Evolutionary conservation across 1,140 invertebrate species (phyloP), one percentile per base, ranked within the genome.

Genomic region (Drosophila parabipectinata): DNA sequence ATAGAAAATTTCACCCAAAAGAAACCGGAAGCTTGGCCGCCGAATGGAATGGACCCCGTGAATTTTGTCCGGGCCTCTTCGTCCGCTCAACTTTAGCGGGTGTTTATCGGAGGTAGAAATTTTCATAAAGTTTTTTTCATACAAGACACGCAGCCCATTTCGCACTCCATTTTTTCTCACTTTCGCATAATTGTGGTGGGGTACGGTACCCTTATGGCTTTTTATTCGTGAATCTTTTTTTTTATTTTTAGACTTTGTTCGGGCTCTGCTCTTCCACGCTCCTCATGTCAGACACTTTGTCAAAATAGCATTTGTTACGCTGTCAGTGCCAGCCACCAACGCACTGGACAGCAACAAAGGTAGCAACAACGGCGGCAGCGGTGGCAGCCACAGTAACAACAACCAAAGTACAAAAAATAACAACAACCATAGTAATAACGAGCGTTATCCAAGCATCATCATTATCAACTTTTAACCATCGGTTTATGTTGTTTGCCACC

Each of bases 401-500:
- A 59, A 39, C 37, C 50, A 41, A 8, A 39, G 54, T 10, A 30
- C 39, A 30, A 60, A 57, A 75, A 79, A 41, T 37, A 59, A 63
- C 62, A 72, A 28, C 61, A 84, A 60, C 60, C 81, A 77, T 66
- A 85, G 78, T 85, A 87, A 87, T 79, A 87, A 88, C 82, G 78
- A 87, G 78, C 82, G 83, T 85, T 85, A 85, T 85, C 82, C 82
- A 85, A 85, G 82, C 82, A 85, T 85, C 82, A 85, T 88, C 83
- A 88, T 88, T 88, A 88, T 88, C 83, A 89, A 83, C 83, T 88
- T 83, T 88, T 88, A 88, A 88, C 83, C 84, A 88, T 88, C 83
- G 83, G 83, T 87, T 88, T 83, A 88, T 83, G 83, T 83, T 88
- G 83, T 88, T 81, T 88, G 83, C 83, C 84, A 88, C 83, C 72